Evolutionary conservation across 2,888 invertebrate genomes (phyloP).

Genomic region (Pollenia griseotomentosa): DNA sequence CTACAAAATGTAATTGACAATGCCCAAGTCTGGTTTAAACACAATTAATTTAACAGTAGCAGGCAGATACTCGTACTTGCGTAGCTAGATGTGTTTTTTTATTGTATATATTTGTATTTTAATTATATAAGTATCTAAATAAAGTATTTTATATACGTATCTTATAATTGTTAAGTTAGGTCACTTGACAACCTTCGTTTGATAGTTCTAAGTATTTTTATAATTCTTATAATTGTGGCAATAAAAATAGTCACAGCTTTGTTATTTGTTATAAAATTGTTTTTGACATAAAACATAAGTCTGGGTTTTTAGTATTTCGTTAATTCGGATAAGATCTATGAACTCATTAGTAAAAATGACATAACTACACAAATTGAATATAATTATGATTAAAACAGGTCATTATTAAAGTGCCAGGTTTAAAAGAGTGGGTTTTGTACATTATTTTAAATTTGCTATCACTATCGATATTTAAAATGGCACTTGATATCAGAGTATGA

Average conservation of each 20-base stretch:
- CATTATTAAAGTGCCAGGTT: too few species aligned
- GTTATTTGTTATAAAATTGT: not conserved
- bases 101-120: slow-evolving; percentile 4
- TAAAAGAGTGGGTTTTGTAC: too few species aligned
- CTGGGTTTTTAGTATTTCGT: not conserved
- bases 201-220: slow-evolving; percentile 42
- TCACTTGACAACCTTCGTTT: slow-evolving; percentile 59
- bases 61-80: not conserved
- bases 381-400: too few species aligned
- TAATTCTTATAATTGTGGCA: slow-evolving; percentile 21
- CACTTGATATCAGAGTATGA: too few species aligned
- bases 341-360: too few species aligned
- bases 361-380: too few species aligned
- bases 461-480: too few species aligned
- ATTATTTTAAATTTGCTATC: too few species aligned
- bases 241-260: slow-evolving; percentile 18
- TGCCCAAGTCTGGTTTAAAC: not conserved
- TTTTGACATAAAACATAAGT: not conserved
- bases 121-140: not conserved
- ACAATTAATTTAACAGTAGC: slow-evolving; percentile 23
- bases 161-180: slow-evolving; percentile 45
- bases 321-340: too few species aligned
- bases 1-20: too few species aligned
- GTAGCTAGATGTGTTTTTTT: not conserved
- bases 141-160: slow-evolving; percentile 8